Evolutionary conservation across 2,113 vertebrate species (phyloP), one percentile per base, ranked within the genome.

Genomic region (Rhea pennata): DNA sequence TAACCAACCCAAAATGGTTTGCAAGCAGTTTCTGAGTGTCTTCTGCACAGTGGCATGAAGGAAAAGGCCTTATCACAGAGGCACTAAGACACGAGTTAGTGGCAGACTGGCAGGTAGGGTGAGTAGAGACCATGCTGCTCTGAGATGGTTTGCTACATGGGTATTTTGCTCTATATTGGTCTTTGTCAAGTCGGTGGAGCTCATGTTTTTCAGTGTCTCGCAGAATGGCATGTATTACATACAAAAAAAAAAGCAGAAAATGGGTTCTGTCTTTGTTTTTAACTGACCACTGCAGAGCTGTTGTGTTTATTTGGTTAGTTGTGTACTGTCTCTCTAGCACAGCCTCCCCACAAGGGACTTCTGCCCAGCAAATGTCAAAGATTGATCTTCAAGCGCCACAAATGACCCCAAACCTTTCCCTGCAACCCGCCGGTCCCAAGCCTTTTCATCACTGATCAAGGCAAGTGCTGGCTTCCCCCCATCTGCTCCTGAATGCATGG

Each of bases 401-500:
- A 17, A 82, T 46, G 6, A n/a, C 22, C 15, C 29, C 7, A 0
- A 5, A 4, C 48, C 22, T 22, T 75, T 61, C 44, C 74, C 31
- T 62, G 27, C 11, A 56, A 88, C 26, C 31, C 4, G 1, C 11
- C 4, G 15, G 19, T 10, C 23, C 12, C 26, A 17, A n/a, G 7
- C 59, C n/a, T 22, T 62, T 23, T 0, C 9, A 44, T 56, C 0
- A 0, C 20, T 54, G 26, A 24, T 84, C 33, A 61, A 87, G 39
- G 22, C 19, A 6, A 54, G 44, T 0, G 0, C 33, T 1, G 5
- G 26, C 3, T 0, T 20, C 9, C 24, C 22, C 5, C 64, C 6
- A n/a, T 31, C 33, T 13, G 7, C n/a, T 72, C 33, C 36, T 24
- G 26, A 31, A 15, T 46, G 42, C 7, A 1, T 44, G 19, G 33